A percentile compares a stretch with the other conserved stretches of the same genome.
These are phyloP conservation scores for Tipula unca DNA, from an alignment of 2,888 invertebrate species.

Conservation along the genomic window DNA sequence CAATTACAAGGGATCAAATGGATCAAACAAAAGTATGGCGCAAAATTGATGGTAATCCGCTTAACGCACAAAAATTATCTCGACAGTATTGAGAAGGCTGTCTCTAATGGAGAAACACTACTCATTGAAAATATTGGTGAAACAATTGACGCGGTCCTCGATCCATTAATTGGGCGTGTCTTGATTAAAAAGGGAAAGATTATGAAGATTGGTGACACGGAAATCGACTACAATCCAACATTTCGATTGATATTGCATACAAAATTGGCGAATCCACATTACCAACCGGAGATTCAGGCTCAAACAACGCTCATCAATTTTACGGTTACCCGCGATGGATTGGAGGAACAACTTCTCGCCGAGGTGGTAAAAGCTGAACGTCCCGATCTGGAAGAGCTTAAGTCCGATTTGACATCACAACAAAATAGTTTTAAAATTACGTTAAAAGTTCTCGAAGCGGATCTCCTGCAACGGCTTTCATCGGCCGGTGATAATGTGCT, in stretches of 20 bases:
- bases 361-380: constrained; percentile 90
- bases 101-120: constrained; percentile 65
- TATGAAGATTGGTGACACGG: constrained; percentile 82
- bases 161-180: constrained; percentile 78
- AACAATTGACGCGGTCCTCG: constrained; percentile 79
- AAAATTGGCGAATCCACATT: constrained; percentile 91
- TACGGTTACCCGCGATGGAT: constrained; percentile 85
- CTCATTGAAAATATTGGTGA: constrained; percentile 88
- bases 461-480: constrained; percentile 73
- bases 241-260: constrained; percentile 85
- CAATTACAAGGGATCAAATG: constrained; percentile 89
- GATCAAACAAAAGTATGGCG: constrained; percentile 84
- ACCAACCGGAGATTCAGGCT: constrained; percentile 94
- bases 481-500: constrained; percentile 88
- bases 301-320: constrained; percentile 94
- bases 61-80: constrained; percentile 75
- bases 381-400: constrained; percentile 78
- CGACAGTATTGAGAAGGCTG: constrained; percentile 68
- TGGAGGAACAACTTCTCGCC: constrained; percentile 87
- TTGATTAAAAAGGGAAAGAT: constrained; percentile 79
- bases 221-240: constrained; percentile 75
- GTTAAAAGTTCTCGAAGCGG: constrained; percentile 84
- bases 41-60: constrained; percentile 61
- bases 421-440: constrained; percentile 93
- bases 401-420: constrained; percentile 77